These are phyloP conservation scores for Steinernema khuongi DNA, from an alignment of 1,140 invertebrate species.

Conservation along the genomic window DNA sequence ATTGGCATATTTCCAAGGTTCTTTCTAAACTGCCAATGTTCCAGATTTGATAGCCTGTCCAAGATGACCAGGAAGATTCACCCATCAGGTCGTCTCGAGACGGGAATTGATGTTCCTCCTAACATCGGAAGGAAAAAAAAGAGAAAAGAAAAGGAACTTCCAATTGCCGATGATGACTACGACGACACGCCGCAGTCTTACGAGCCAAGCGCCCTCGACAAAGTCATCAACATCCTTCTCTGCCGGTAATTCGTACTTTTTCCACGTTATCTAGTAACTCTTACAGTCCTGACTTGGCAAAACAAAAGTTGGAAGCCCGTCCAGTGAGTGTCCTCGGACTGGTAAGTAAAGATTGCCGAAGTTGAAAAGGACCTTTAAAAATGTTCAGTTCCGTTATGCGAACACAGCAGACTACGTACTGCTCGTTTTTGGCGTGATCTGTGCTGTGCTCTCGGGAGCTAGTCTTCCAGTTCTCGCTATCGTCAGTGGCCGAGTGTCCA, in stretches of 20 bases:
- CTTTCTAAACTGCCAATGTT: no score
- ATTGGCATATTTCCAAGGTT: no score
- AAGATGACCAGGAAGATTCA: not conserved
- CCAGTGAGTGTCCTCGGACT: conserved; percentile 42
- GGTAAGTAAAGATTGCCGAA: conserved; percentile 38
- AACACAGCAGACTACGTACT: conserved; percentile 29
- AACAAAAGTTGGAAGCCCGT: conserved; percentile 43
- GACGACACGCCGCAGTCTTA: conserved; percentile 20
- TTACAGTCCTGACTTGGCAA: conserved; percentile 47
- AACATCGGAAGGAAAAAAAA: not conserved
- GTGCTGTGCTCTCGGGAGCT: conserved; percentile 31
- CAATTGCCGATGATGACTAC: conserved; percentile 24
- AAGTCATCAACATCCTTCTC: conserved; percentile 39
- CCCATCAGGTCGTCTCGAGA: not conserved
- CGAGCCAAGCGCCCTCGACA: conserved; percentile 40
- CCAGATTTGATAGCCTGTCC: not conserved
- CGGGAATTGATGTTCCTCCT: not conserved
- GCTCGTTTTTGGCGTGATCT: conserved; percentile 30
- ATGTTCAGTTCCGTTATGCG: conserved; percentile 40
- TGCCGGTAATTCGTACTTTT: conserved; percentile 34
- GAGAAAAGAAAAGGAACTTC: not conserved
- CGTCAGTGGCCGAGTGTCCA: conserved; percentile 31
- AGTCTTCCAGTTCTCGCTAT: conserved; percentile 32
- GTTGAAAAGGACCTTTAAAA: conserved; percentile 15
- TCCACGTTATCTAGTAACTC: conserved; percentile 17